Percentiles rank a stretch among this genome's conserved stretches.
Conservation (phyloP, 1,140 invertebrate species). For the Dinoponera quadriceps region DNA sequence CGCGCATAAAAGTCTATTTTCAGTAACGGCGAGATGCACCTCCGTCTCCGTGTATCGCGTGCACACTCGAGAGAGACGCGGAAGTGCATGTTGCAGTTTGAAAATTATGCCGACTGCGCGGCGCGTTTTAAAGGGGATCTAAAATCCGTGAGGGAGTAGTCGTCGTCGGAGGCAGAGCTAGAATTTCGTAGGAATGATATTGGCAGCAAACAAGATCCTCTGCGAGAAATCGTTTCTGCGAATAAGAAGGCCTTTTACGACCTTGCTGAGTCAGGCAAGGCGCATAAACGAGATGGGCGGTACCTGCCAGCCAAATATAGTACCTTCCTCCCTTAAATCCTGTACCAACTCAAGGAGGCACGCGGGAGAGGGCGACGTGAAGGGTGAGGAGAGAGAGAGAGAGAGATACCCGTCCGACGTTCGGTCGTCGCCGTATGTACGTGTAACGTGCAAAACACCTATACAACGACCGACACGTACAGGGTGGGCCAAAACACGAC, state of each 20-base stretch:
- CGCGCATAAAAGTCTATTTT: slow-evolving; percentile 17
- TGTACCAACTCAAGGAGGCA: slow-evolving; percentile 53
- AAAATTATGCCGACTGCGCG: slow-evolving; percentile 22
- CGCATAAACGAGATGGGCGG: slow-evolving; percentile 84
- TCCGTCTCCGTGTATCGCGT: background rate
- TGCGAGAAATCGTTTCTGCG: slow-evolving; percentile 79
- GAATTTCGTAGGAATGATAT: slow-evolving; percentile 71
- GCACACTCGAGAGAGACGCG: background rate
- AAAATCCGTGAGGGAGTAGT: slow-evolving; percentile 34
- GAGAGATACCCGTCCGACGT: slow-evolving; percentile 35
- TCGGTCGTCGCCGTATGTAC: slow-evolving; percentile 19
- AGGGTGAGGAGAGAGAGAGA: slow-evolving; percentile 3
- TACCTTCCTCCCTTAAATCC: slow-evolving; percentile 82
- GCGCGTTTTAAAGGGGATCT: slow-evolving; percentile 45
- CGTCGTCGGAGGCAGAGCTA: slow-evolving; percentile 41
- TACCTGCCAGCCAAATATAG: slow-evolving; percentile 82
- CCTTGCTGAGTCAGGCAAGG: slow-evolving; percentile 79
- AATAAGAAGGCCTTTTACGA: slow-evolving; percentile 76
- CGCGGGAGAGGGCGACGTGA: slow-evolving; percentile 1
- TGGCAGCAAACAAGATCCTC: slow-evolving; percentile 75
- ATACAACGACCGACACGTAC: slow-evolving; percentile 41
- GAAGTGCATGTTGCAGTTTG: slow-evolving; percentile 3
- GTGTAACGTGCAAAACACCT: slow-evolving; percentile 59
- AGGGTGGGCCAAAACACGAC: slow-evolving; percentile 78
- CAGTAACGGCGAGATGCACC: background rate